Base-by-base conservation (phyloP, 2,888 invertebrate species). In the Dasysyrphus albostriatus region DNA sequence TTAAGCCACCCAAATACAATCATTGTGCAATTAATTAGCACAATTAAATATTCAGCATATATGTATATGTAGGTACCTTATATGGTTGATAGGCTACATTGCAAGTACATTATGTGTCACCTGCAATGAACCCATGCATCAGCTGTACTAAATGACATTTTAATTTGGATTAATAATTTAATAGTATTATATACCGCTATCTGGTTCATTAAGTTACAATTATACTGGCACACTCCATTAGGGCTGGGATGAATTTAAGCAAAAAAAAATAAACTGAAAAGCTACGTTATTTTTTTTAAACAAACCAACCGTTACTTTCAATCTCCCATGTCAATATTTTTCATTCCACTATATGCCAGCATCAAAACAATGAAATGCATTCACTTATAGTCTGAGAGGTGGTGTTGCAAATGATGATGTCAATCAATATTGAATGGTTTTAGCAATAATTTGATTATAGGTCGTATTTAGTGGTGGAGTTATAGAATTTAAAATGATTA, bases 161-260 rank as follows among this genome's bases (percentile, higher is more conserved):
- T 72, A 80, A 81, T 80, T 76, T 76, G 80, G 76, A 80, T 84
- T 76, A 80, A 84, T 80, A 80, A 84, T 80, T 84, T 47, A 83
- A 76, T 56, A 59, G 44, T 56, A 58, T 29, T 10, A 19, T 70
- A 24, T 70, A 24, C 51, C 65, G 29, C 67, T 80, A 54, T 59
- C 39, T 51, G 80, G 44, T 59, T 73, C 84, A 80, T 84, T 80
- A 84, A 84, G 65, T 72, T 51, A 42, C 67, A 83, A 73, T 77
- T 56, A 78, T 59, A 51, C 34, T 59, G 32, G 34, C 65, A 54
- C 56, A 47, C 34, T 39, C 24, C 51, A 51, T 51, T 61, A 24
- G 29, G n/a, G n/a, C 32, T n/a, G 29, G 16, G 24, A 24, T 0
- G 12, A 7, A 14, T 24, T 24, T 5, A 42, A 39, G 7, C 32